Base-by-base conservation (phyloP, 2,113 vertebrate species). In the Tachysurus fulvidraco region DNA sequence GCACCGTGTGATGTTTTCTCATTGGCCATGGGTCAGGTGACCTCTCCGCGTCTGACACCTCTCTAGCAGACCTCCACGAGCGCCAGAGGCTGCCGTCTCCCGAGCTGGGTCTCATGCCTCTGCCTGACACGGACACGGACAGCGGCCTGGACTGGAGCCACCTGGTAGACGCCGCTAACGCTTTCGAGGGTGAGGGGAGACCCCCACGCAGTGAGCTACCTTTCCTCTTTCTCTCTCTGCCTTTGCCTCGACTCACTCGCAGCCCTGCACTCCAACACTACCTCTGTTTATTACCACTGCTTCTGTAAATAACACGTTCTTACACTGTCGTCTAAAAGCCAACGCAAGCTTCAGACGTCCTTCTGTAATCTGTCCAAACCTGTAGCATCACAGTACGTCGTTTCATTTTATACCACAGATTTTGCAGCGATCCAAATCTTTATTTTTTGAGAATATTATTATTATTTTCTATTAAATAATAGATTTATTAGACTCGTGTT, bases 1-100 rank as follows among this genome's bases (percentile, higher is more conserved):
- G 69, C 76, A 69, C 44, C 46, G 76, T 83, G 87, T 90, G 81
- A 64, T 86, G 87, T 86, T 90, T 90, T 90, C 87, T 88, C 87
- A 84, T 90, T 90, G 89, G 89, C 87, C 83, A 81, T 84, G 85
- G 78, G 77, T 74, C 76, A 99, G 98, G 98, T 79, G 98, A 99
- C 92, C 97, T 99, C 90, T 99, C 97, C 0, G 98, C 98, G 25
- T 99, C 98, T 0, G 98, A 99, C 94, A 99, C 97, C 64, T 99
- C 98, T 80, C 95, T 99, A 93, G 97, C 98, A n/a, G 98, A 99
- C 88, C 93, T 97, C 87, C 97, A 99, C 91, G 98, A 99, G 88
- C 96, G 96, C 46, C 96, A 96, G 73, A 95, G 96, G 82, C 96
- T 96, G 80, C 96, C 97, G 17, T 95, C 97, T 91, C 96, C 96